Conservation (phyloP, 2,888 invertebrate genomes). For the Eumacrocentrus americanus region DNA sequence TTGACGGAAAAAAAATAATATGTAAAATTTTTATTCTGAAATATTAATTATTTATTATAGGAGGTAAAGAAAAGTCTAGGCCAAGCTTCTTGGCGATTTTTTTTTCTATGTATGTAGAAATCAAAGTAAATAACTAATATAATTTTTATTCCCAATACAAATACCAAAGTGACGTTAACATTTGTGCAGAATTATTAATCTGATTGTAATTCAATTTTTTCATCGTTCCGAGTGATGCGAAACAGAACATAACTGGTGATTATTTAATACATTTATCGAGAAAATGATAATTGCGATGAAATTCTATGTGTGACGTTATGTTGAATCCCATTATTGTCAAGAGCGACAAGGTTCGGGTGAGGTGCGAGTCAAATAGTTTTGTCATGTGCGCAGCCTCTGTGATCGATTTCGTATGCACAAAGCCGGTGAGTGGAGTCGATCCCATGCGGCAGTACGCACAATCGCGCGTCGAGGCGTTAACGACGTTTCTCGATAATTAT, state of each 20-base stretch:
- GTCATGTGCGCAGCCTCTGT: not conserved
- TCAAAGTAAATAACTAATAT: no score
- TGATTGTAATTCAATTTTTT: not conserved
- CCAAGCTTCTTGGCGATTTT: no score
- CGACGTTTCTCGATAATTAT: constrained; percentile 38
- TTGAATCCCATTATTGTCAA: constrained; percentile 3
- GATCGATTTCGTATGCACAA: constrained; percentile 9
- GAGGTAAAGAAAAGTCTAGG: no score
- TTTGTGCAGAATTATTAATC: no score
- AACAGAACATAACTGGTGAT: no score
- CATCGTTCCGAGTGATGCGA: not conserved
- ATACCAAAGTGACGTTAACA: no score
- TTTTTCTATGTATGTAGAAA: no score
- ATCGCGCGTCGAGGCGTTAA: constrained; percentile 32
- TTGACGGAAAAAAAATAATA: no score
- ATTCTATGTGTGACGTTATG: not conserved
- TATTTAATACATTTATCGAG: not conserved
- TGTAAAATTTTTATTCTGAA: no score
- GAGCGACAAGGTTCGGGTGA: not conserved
- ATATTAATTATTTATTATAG: no score
- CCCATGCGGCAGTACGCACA: constrained; percentile 10
- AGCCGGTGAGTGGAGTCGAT: constrained; percentile 18
- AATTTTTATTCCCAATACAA: no score
- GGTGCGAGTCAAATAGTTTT: constrained; percentile 16
- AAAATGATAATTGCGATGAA: not conserved